Conservation (phyloP, 2,113 vertebrate genomes). For the Aphyosemion australe region DNA sequence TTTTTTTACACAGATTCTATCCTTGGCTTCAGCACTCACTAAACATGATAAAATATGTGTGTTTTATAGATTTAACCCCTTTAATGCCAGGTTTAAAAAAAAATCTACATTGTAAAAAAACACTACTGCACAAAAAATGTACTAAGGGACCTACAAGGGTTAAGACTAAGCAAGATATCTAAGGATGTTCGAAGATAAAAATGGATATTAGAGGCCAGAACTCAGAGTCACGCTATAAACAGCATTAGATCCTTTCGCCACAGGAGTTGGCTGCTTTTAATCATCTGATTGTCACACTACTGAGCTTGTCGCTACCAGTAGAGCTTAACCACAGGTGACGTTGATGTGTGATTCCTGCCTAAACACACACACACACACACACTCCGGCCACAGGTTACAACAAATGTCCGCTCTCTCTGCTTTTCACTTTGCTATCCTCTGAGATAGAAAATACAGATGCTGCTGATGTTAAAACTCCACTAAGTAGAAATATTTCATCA, state of each 20-base stretch:
- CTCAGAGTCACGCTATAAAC: background rate
- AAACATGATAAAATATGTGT: too few species aligned
- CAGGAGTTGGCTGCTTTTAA: conserved; percentile 49
- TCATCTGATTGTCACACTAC: conserved; percentile 52
- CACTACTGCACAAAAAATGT: too few species aligned
- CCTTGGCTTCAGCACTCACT: too few species aligned
- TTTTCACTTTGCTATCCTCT: too few species aligned
- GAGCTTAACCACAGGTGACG: conserved; percentile 39
- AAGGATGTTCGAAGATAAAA: background rate
- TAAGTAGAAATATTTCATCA: background rate
- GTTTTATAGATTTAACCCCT: too few species aligned
- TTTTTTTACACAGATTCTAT: too few species aligned
- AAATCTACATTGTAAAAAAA: too few species aligned
- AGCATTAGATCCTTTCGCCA: conserved; percentile 16
- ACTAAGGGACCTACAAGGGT: too few species aligned
- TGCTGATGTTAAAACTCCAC: too few species aligned
- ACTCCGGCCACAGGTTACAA: conserved; percentile 10
- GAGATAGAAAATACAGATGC: too few species aligned
- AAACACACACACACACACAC: conserved; percentile 8
- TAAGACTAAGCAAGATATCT: background rate
- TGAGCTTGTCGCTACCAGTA: conserved; percentile 47
- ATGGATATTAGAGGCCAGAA: too few species aligned
- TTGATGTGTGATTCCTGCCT: conserved; percentile 21
- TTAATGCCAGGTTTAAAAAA: too few species aligned
- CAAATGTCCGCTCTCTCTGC: background rate